phyloP scores from a whole-genome alignment of 1,140 invertebrate species.

The Acromyrmex heyeri region DNA sequence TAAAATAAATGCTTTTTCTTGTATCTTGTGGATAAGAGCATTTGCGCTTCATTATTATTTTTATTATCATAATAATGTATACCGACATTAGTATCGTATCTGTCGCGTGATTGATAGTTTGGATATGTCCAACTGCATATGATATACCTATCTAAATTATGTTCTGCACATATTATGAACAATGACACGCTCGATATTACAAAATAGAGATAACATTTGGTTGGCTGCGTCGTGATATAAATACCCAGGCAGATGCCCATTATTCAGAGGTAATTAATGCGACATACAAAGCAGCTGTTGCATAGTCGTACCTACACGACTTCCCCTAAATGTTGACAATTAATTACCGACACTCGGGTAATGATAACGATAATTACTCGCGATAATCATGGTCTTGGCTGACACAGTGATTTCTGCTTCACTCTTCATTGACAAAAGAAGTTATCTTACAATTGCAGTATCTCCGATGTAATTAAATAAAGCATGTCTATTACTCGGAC shows the following conservation, averaged over 20 bases:
- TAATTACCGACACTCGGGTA: constrained; percentile 50
- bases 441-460: not conserved
- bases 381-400: constrained; percentile 36
- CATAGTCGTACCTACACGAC: constrained; percentile 12
- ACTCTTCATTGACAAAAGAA: not conserved
- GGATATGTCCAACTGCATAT: not conserved
- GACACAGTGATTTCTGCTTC: not conserved
- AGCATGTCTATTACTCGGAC: no score
- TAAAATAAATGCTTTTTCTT: not conserved
- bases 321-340: constrained; percentile 57
- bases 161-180: constrained; percentile 9
- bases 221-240: constrained; percentile 38
- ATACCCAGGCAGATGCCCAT: constrained; percentile 49
- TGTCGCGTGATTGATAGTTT: constrained; percentile 24
- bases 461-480: constrained; percentile 32
- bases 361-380: constrained; percentile 53
- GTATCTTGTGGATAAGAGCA: not conserved
- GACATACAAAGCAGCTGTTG: constrained; percentile 53
- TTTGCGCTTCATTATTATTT: not conserved
- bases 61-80: constrained; percentile 17
- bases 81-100: constrained; percentile 19
- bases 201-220: constrained; percentile 52
- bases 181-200: constrained; percentile 32
- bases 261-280: constrained; percentile 57
- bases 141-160: constrained; percentile 26